phyloP scores from a whole-genome alignment of 2,888 invertebrate species.

The Plusia festucae region DNA sequence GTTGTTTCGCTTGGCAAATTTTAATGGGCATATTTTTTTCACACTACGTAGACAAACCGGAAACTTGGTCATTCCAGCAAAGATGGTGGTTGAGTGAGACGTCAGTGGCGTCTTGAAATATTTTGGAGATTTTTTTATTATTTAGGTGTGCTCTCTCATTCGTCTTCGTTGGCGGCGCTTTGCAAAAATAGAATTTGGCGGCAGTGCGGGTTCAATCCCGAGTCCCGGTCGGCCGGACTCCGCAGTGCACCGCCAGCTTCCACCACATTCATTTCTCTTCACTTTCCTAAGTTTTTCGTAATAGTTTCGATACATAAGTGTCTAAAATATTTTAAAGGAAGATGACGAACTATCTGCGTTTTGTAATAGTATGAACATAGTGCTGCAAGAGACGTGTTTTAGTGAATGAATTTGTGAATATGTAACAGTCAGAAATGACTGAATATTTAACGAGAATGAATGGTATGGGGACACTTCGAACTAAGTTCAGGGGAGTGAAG shows the following conservation, averaged over 20 bases:
- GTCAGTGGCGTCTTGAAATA: slow-evolving; percentile 66
- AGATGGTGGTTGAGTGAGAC: slow-evolving; percentile 55
- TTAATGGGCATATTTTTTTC: not conserved
- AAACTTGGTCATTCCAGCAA: slow-evolving; percentile 47
- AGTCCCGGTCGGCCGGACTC: slow-evolving; percentile 76
- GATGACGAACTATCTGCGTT: slow-evolving; percentile 24
- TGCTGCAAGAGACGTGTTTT: slow-evolving; percentile 35
- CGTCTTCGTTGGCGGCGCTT: slow-evolving; percentile 84
- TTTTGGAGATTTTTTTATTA: slow-evolving; percentile 77
- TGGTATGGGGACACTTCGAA: slow-evolving; percentile 89
- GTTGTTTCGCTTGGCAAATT: not conserved
- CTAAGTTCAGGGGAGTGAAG: slow-evolving; percentile 93
- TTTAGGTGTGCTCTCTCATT: slow-evolving; percentile 82
- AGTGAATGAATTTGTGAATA: slow-evolving; percentile 60
- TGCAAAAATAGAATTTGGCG: slow-evolving; percentile 89
- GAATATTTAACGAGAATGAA: slow-evolving; percentile 75
- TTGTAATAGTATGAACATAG: slow-evolving; percentile 23
- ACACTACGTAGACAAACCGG: slow-evolving; percentile 24
- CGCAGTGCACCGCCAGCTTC: slow-evolving; percentile 82
- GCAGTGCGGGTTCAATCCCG: slow-evolving; percentile 82
- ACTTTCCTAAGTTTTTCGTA: slow-evolving; percentile 48
- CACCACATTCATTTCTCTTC: slow-evolving; percentile 76
- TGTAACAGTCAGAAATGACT: slow-evolving; percentile 55
- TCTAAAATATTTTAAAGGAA: slow-evolving; percentile 23
- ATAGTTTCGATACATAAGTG: slow-evolving; percentile 20